phyloP scores from a whole-genome alignment of 2,113 vertebrate species.

The Rissa tridactyla region DNA sequence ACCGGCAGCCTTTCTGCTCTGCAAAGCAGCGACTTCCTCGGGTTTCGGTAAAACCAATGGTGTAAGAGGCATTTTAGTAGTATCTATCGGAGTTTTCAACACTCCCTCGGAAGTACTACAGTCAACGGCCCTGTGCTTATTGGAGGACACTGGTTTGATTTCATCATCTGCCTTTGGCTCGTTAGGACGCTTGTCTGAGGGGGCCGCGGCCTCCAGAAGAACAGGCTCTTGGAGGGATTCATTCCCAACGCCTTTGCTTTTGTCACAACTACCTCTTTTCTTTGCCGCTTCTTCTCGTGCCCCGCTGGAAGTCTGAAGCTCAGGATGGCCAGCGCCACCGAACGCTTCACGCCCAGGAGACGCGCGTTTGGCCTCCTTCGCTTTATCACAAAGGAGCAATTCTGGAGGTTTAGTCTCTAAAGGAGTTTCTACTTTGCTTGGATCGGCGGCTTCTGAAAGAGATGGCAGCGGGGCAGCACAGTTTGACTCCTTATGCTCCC shows the following conservation, averaged over 20 bases:
- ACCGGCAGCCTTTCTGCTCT: background rate
- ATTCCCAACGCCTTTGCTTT: background rate
- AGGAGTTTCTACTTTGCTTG: background rate
- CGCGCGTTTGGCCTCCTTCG: background rate
- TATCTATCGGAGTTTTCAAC: accelerated
- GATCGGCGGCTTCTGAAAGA: background rate
- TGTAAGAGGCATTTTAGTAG: background rate
- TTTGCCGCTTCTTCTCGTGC: background rate
- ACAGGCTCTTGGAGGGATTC: background rate
- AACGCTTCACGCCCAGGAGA: background rate
- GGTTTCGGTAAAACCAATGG: background rate
- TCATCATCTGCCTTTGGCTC: background rate
- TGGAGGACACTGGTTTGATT: background rate
- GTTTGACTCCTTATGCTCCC: background rate
- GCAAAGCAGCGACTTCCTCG: background rate
- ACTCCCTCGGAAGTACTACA: background rate
- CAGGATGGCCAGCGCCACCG: accelerated
- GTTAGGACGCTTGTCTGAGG: accelerated
- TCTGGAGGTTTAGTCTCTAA: background rate
- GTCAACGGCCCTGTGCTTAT: background rate
- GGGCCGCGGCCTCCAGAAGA: background rate
- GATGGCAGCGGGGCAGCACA: accelerated
- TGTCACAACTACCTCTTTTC: background rate
- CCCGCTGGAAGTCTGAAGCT: background rate
- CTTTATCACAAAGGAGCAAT: background rate